Evolutionary conservation across 2,113 vertebrate genomes (phyloP), one percentile per base, ranked within the genome.

Genomic region (Nycticorax nycticorax): DNA sequence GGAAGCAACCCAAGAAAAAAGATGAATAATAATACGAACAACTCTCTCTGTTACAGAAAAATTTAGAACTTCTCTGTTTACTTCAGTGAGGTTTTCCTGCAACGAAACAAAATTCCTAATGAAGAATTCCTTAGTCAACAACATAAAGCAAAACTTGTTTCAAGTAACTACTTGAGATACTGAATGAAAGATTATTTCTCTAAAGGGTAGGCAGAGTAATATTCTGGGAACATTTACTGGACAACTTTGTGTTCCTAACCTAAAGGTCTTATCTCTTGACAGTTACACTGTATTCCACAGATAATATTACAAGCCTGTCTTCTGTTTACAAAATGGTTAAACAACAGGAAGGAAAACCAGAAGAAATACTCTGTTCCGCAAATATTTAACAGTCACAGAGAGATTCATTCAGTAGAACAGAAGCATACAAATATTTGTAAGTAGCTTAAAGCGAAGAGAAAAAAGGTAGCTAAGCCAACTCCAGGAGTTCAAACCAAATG

Each of bases 21-120:
- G 13, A 64, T 99, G 95, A 90, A 98, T 14, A 39, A 92, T 96
- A 33, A 96, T 9, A 22, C 85, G 97, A 83, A 73, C 53, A 68
- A 98, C 23, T 72, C 88, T 97, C 93, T 99, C 98, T 26, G 32
- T 85, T 21, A 75, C 3, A 5, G 98, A 97, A 32, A 98, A 85
- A 37, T 53, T 63, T 41, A 96, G 17, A 21, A 92, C 93, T 92
- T 98, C 97, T 87, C 93, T 92, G 67, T 80, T 94, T 59, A 96
- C 96, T 89, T 99, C 99, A 24, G 98, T 96, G 67, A 99, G 96
- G 53, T 94, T 98, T 97, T 99, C 99, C 99, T 99, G 95, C 21
- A 95, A 66, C 75, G 24, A 64, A 93, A 82, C 27, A 84, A 86
- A 84, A 86, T 32, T 43, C 41, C 33, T 55, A 30, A 76, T 91